A percentile compares a stretch with the other conserved stretches of the same genome.
Evolutionary conservation across 1,140 invertebrate genomes (phyloP).

Genomic region (Drosophila triauraria): DNA sequence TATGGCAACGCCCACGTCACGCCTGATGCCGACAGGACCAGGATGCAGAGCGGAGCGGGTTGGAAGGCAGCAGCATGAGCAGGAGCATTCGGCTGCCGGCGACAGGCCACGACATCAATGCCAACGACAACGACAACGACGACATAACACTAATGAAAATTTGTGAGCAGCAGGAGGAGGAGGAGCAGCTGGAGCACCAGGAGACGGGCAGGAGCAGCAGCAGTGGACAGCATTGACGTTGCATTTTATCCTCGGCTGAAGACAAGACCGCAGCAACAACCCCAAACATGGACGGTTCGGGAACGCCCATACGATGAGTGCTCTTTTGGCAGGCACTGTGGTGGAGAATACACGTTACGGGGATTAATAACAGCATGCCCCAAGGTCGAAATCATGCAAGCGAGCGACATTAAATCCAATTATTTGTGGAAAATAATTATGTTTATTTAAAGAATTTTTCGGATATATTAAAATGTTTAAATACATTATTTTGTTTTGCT

Average conservation of each 20-base stretch:
- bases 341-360: slow-evolving; percentile 3
- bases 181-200: neutral
- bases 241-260: slow-evolving; percentile 52
- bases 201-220: slow-evolving; percentile 3
- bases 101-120: slow-evolving; percentile 39
- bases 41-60: slow-evolving; percentile 6
- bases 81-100: slow-evolving; percentile 36
- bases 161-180: slow-evolving; percentile 39
- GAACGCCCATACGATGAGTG: slow-evolving; percentile 45
- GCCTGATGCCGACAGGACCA: neutral
- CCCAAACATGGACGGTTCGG: slow-evolving; percentile 43
- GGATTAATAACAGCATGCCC: neutral
- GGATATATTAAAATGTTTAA: neutral
- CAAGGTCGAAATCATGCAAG: slow-evolving; percentile 1
- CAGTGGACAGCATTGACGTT: slow-evolving; percentile 55
- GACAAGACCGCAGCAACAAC: slow-evolving; percentile 54
- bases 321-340: slow-evolving; percentile 33
- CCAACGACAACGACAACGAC: slow-evolving; percentile 23
- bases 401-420: too few relatives aligned
- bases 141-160: slow-evolving; percentile 70
- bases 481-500: too few relatives aligned
- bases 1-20: slow-evolving; percentile 34
- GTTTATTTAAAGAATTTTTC: neutral
- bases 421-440: neutral
- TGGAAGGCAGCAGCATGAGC: slow-evolving; percentile 6